phyloP scores from a whole-genome alignment of 2,113 vertebrate genomes.

The Hippocampus mohnikei region DNA sequence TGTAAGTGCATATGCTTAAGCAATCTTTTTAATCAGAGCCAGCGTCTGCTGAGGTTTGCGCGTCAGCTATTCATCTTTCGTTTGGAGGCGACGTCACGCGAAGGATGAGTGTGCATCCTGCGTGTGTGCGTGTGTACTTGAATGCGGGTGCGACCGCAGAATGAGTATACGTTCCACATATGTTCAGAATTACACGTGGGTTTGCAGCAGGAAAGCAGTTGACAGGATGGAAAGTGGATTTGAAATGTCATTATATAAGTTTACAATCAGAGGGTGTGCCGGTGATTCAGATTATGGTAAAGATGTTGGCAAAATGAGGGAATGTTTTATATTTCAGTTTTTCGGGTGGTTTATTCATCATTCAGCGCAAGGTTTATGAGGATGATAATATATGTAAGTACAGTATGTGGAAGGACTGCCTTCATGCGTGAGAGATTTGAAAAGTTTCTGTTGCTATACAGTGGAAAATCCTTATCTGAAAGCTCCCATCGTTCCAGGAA shows the following conservation, averaged over 20 bases:
- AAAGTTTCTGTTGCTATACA: neutral
- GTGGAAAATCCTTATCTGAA: neutral
- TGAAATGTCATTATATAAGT: slow-evolving; percentile 55
- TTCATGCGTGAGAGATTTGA: slow-evolving; percentile 12
- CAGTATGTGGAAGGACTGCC: slow-evolving; percentile 12
- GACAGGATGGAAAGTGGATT: slow-evolving; percentile 44
- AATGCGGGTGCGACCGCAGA: slow-evolving; percentile 17
- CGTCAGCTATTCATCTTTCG: slow-evolving; percentile 32
- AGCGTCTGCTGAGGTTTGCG: slow-evolving; percentile 24
- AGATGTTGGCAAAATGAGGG: slow-evolving; percentile 57
- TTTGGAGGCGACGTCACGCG: slow-evolving; percentile 52
- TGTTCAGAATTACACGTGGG: slow-evolving; percentile 52
- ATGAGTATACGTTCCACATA: slow-evolving; percentile 38
- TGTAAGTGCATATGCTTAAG: slow-evolving; percentile 8
- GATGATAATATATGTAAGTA: slow-evolving; percentile 9
- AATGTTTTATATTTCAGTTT: slow-evolving; percentile 56
- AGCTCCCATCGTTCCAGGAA: too few species aligned
- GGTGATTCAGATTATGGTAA: slow-evolving; percentile 61
- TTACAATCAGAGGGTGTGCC: slow-evolving; percentile 52
- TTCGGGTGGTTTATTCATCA: slow-evolving; percentile 49
- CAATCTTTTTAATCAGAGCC: slow-evolving; percentile 40
- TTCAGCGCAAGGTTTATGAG: slow-evolving; percentile 15
- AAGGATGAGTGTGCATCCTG: slow-evolving; percentile 12
- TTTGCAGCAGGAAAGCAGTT: slow-evolving; percentile 43
- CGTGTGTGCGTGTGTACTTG: slow-evolving; percentile 13